These are phyloP conservation scores for Urocitellus parryii DNA, from an alignment of 2,113 vertebrate species.

Conservation along the genomic window DNA sequence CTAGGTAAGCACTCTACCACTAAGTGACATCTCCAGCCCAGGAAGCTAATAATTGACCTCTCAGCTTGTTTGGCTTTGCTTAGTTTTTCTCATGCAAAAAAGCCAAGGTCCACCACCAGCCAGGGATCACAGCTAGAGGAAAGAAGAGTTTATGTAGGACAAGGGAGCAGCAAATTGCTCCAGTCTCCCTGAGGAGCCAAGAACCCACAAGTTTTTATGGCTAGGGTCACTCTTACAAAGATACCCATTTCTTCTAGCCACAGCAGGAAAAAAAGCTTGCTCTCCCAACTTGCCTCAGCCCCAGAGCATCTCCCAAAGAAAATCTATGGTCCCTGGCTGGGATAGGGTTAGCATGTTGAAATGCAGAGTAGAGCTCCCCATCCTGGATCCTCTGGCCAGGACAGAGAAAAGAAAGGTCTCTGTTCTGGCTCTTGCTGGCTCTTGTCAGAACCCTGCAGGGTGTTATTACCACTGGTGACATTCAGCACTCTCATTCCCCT, in stretches of 20 bases:
- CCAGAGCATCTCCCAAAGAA: slow-evolving; percentile 6
- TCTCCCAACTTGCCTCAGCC: not conserved
- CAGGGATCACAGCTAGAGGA: not conserved
- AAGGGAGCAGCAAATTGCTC: not conserved
- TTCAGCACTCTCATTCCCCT: slow-evolving; percentile 89
- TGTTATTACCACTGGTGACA: slow-evolving; percentile 94
- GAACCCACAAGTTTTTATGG: not conserved
- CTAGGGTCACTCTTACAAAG: slow-evolving; percentile 9
- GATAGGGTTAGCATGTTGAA: not conserved
- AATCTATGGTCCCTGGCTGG: not conserved
- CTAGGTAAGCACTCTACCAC: not conserved
- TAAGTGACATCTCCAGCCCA: not conserved
- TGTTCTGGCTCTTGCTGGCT: not conserved
- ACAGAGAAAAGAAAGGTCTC: not conserved
- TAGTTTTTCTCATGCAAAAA: slow-evolving; percentile 49
- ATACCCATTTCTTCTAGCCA: not conserved
- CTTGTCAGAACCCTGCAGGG: not conserved
- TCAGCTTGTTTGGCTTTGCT: not conserved
- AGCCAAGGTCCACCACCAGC: slow-evolving; percentile 68
- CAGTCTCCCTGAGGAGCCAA: not conserved
- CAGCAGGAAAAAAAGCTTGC: not conserved
- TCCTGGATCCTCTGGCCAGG: not conserved
- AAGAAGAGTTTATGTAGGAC: not conserved
- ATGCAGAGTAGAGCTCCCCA: slow-evolving; percentile 17
- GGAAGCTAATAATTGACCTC: not conserved